Evolutionary conservation across 2,797 vertebrate species (phyloP).

Genomic region (Tympanoctomys barrerae): DNA sequence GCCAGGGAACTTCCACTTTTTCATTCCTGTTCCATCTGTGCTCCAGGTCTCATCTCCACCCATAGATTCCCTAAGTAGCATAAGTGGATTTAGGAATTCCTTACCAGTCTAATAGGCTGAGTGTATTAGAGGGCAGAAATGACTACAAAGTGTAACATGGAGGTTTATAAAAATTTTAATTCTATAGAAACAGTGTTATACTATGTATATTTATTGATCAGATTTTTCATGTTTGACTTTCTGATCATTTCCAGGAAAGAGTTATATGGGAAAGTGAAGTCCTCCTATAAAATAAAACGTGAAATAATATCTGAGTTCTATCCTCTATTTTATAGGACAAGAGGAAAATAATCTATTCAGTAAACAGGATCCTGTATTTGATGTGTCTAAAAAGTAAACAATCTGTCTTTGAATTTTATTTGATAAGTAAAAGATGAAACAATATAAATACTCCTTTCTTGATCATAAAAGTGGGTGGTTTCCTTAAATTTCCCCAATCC

Average conservation of each 20-base stretch:
- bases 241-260: neutral
- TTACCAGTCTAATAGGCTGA: neutral
- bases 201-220: neutral
- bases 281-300: neutral
- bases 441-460: neutral
- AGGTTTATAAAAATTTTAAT: neutral
- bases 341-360: neutral
- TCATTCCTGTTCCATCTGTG: neutral
- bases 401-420: constrained; percentile 22
- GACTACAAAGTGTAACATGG: neutral
- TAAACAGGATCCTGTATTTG: neutral
- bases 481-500: neutral
- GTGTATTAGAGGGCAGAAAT: neutral
- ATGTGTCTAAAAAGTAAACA: constrained; percentile 9
- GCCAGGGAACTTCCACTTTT: neutral
- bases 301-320: neutral
- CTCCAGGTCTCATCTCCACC: neutral
- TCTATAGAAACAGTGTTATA: neutral
- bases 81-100: too few relatives aligned
- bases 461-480: neutral
- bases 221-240: constrained; percentile 4
- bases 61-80: neutral
- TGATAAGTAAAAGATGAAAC: constrained; percentile 29
- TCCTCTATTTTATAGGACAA: neutral
- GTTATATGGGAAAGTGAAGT: neutral